A percentile compares a stretch with the other conserved stretches of the same genome.
Conservation (phyloP, 2,113 vertebrate species). For the Corythaixoides concolor region DNA sequence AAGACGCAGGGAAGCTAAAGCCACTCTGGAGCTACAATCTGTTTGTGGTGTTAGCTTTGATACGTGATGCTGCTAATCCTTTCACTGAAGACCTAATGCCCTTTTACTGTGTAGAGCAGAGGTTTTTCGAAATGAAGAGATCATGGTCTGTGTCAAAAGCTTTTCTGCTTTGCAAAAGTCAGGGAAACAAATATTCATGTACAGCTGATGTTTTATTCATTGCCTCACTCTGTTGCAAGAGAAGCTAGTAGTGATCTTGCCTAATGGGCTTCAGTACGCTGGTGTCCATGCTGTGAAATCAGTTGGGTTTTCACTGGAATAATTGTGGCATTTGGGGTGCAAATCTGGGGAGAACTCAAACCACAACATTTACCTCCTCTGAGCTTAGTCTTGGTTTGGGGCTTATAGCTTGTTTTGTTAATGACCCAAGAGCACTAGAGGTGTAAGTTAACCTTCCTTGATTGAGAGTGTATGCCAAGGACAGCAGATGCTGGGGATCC, state of each 20-base stretch:
- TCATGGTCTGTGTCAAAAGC: not conserved
- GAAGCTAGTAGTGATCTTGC: not conserved
- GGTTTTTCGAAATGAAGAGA: not conserved
- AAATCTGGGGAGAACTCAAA: not conserved
- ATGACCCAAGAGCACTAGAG: not conserved
- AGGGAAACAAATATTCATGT: not conserved
- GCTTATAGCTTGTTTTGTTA: not conserved
- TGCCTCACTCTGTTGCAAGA: not conserved
- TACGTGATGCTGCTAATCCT: not conserved
- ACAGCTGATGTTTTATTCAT: not conserved
- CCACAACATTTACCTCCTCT: not conserved
- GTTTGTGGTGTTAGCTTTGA: not conserved
- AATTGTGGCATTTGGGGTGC: accelerated
- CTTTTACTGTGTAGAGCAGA: not conserved
- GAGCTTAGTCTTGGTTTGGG: not conserved
- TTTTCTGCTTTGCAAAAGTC: not conserved
- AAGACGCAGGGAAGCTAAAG: not conserved
- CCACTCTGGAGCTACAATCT: not conserved
- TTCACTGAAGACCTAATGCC: not conserved
- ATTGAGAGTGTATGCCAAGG: not conserved
- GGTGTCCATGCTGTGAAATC: not conserved
- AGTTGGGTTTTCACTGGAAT: not conserved
- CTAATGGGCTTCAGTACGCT: not conserved
- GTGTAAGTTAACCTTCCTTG: not conserved
- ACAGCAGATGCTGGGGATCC: not conserved